These are phyloP conservation scores for Channallabes apus DNA, from an alignment of 2,797 vertebrate species.

Conservation along the genomic window DNA sequence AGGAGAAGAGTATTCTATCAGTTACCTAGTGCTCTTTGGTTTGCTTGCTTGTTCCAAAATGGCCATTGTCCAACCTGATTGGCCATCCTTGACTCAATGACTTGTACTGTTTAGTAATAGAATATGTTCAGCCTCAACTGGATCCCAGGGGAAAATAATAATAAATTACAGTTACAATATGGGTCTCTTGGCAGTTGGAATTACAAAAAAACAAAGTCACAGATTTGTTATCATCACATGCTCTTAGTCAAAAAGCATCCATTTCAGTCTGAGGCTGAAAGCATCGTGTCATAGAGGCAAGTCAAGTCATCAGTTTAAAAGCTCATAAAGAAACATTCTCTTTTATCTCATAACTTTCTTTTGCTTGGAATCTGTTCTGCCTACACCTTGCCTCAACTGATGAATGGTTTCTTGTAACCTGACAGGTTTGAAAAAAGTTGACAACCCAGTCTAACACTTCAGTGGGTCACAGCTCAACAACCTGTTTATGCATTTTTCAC, in stretches of 20 bases:
- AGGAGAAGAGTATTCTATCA: neutral
- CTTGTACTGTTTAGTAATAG: neutral
- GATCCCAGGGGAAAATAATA: neutral
- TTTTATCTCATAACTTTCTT: constrained; percentile 15
- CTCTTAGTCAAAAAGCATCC: neutral
- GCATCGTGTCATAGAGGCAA: neutral
- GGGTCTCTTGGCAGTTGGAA: neutral
- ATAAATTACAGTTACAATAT: neutral
- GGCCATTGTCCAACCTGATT: neutral
- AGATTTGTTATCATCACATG: neutral
- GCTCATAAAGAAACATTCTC: constrained; percentile 27
- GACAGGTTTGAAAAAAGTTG: constrained; percentile 41
- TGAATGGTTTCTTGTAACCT: constrained; percentile 36
- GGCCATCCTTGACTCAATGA: neutral
- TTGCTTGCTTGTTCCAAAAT: neutral
- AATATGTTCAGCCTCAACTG: neutral
- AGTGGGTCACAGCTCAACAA: constrained; percentile 41
- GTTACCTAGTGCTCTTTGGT: neutral
- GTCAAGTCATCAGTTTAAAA: constrained; percentile 15
- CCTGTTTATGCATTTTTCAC: constrained; percentile 40
- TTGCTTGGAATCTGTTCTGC: constrained; percentile 38
- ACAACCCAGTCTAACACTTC: constrained; percentile 42
- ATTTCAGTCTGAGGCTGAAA: neutral
- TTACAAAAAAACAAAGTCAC: neutral
- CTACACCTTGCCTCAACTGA: constrained; percentile 31